phyloP scores from a whole-genome alignment of 2,797 vertebrate genomes.

The Anolis apletophallus region DNA sequence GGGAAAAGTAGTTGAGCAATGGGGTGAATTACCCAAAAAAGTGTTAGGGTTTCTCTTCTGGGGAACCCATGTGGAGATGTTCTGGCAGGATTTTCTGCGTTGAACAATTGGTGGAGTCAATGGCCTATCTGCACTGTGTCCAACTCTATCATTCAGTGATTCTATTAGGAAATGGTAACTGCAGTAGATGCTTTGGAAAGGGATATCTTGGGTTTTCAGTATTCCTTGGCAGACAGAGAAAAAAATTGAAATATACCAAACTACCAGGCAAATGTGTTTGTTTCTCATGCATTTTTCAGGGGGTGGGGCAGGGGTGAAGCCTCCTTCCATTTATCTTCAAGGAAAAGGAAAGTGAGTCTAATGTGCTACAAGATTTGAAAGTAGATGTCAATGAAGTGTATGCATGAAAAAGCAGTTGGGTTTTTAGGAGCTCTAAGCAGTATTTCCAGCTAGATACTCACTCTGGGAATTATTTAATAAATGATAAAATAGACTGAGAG shows the following conservation, averaged over 20 bases:
- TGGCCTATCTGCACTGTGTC: too few relatives aligned
- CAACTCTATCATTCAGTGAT: too few relatives aligned
- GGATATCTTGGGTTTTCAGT: not conserved
- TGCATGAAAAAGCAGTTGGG: slow-evolving; percentile 3
- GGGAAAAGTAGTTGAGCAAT: too few relatives aligned
- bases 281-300: slow-evolving; percentile 52
- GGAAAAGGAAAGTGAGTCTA: slow-evolving; percentile 27
- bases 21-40: too few relatives aligned
- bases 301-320: not conserved
- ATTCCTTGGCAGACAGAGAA: not conserved
- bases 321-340: not conserved
- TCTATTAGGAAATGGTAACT: not conserved
- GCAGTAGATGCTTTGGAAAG: not conserved
- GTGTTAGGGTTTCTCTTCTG: too few relatives aligned
- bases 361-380: slow-evolving; percentile 32
- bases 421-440: slow-evolving; percentile 17
- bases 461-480: slow-evolving; percentile 16
- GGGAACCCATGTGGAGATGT: too few relatives aligned
- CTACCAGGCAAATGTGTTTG: slow-evolving; percentile 31
- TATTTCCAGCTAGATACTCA: slow-evolving; percentile 32
- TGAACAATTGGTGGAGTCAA: too few relatives aligned
- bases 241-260: not conserved
- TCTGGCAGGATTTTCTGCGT: too few relatives aligned
- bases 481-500: slow-evolving; percentile 22
- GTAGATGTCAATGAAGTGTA: not conserved